Conservation (phyloP, 2,888 invertebrate genomes). For the Synergus itoensis region DNA sequence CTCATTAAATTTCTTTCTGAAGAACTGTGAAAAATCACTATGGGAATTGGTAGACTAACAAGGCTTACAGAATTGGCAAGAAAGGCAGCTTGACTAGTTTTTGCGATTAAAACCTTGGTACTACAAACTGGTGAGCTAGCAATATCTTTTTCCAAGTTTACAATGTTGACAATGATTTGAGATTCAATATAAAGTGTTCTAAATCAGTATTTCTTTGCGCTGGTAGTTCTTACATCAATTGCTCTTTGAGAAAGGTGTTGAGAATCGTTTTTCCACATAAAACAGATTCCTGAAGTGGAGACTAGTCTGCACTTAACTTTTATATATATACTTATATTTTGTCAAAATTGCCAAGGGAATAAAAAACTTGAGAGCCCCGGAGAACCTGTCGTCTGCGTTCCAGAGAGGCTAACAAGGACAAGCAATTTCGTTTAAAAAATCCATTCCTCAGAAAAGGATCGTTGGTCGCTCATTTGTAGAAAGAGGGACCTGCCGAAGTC, state of each 20-base stretch:
- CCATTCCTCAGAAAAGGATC: neutral
- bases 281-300: neutral
- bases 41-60: slow-evolving; percentile 44
- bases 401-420: slow-evolving; percentile 35
- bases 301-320: neutral
- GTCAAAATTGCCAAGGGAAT: slow-evolving; percentile 10
- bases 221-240: slow-evolving; percentile 16
- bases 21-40: slow-evolving; percentile 23
- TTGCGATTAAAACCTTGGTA: slow-evolving; percentile 36
- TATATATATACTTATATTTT: neutral
- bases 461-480: slow-evolving; percentile 26
- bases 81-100: slow-evolving; percentile 37
- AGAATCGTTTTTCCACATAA: neutral
- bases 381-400: slow-evolving; percentile 17
- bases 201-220: slow-evolving; percentile 34
- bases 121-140: slow-evolving; percentile 37
- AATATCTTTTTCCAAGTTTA: slow-evolving; percentile 37
- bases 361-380: slow-evolving; percentile 1
- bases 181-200: slow-evolving; percentile 36
- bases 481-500: slow-evolving; percentile 21
- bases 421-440: slow-evolving; percentile 30
- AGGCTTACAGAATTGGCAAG: slow-evolving; percentile 30
- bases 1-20: slow-evolving; percentile 14
- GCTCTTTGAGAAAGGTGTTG: neutral
- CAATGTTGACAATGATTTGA: slow-evolving; percentile 39